Conservation (phyloP, 2,888 invertebrate genomes). For the Drosophila testacea region DNA sequence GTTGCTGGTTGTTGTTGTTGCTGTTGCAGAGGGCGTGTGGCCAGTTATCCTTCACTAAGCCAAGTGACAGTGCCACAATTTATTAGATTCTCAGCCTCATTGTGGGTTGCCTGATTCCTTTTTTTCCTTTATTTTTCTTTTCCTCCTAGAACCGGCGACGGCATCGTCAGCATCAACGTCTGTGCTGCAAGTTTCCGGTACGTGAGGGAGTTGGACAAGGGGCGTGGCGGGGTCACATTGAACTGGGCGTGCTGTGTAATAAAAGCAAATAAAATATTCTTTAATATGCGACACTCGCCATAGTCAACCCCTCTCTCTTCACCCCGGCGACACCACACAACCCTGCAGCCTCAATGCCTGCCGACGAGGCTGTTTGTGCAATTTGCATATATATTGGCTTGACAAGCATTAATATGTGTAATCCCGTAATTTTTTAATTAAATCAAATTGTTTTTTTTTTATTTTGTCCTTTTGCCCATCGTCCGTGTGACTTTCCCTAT, state of each 20-base stretch:
- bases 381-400: conserved; percentile 83
- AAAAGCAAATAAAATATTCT: conserved; percentile 81
- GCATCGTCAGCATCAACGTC: conserved; percentile 57
- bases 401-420: conserved; percentile 81
- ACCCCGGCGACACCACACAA: background rate
- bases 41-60: conserved; percentile 82
- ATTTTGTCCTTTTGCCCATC: conserved; percentile 2
- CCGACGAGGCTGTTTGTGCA: conserved; percentile 51
- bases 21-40: conserved; percentile 65
- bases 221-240: conserved; percentile 28
- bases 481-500: conserved; percentile 14
- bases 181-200: conserved; percentile 77
- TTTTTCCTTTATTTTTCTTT: conserved; percentile 11
- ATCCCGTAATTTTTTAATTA: conserved; percentile 83
- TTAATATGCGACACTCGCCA: conserved; percentile 79
- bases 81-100: conserved; percentile 80
- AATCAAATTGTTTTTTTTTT: conserved; percentile 75
- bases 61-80: conserved; percentile 82
- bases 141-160: conserved; percentile 30
- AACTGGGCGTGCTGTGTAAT: conserved; percentile 71
- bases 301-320: conserved; percentile 37
- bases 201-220: conserved; percentile 24
- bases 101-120: conserved; percentile 53
- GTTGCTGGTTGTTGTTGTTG: conserved; percentile 33
- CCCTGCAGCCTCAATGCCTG: conserved; percentile 10